Conservation (phyloP, 2,113 vertebrate species). For the Drymodes brunneopygia region DNA sequence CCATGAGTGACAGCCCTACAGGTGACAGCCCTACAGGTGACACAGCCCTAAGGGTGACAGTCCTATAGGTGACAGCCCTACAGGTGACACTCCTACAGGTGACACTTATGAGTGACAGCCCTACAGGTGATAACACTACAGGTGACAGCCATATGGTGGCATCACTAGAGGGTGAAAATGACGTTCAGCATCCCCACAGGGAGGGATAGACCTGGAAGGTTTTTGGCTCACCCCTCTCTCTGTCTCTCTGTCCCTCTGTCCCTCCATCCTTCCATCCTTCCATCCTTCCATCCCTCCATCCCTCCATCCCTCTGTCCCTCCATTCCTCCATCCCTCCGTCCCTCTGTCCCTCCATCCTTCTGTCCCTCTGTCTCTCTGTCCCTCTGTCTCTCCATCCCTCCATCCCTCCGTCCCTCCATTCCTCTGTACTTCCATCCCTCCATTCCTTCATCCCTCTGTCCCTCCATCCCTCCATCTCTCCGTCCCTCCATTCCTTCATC, state of each 20-base stretch:
- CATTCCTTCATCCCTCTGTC: too few species aligned
- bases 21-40: accelerated
- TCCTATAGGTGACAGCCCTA: accelerated
- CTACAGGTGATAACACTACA: too few species aligned
- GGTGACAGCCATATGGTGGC: background rate
- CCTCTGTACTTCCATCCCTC: too few species aligned
- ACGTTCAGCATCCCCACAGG: accelerated
- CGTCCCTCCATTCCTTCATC: too few species aligned
- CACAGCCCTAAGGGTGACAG: accelerated
- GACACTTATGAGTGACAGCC: background rate
- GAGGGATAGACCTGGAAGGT: background rate
- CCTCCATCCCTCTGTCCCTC: background rate
- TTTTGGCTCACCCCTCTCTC: background rate
- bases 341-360: background rate
- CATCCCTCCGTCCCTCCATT: too few species aligned
- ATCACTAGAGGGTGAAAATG: background rate
- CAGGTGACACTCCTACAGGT: accelerated
- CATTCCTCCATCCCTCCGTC: too few species aligned
- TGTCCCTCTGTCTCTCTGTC: background rate
- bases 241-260: background rate
- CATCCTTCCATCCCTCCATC: background rate
- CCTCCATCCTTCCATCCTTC: background rate
- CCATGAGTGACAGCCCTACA: background rate
- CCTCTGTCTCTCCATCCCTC: too few species aligned
- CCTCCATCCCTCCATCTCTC: too few species aligned